Base-by-base conservation (phyloP, 2,888 invertebrate genomes). In the Himalopsyche tibetana region DNA sequence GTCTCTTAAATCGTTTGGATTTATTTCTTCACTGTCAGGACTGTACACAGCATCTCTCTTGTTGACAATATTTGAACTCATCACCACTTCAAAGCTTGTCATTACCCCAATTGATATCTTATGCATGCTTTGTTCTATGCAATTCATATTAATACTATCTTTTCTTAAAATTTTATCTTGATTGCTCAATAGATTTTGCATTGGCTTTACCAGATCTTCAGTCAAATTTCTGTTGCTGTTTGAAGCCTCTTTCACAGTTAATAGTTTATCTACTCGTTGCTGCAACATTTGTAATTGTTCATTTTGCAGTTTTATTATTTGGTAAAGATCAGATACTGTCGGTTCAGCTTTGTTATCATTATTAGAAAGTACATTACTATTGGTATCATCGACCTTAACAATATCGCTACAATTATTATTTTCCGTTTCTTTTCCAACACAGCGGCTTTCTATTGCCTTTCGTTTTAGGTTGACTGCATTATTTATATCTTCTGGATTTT, bases 21-120 rank as follows among this genome's bases (percentile, higher is more conserved):
- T 36, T 74, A 74, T 55, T 55, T 63, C 90, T 89, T 89, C 91
- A 80, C 91, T 91, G 84, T 91, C 90, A 19, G 91, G 90, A 40
- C 90, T 91, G 88, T 91, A 92, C 4, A 92, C 88, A 63, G 91
- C 89, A 87, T 85, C 79, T 63, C 92, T 93, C 89, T 92, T 92
- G 87, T 93, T 93, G 6, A 93, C 92, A 17, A 93, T 90, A 45
- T 93, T 93, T 17, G 93, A 93, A 42, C 93, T 93, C 80, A 92
- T 90, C 0, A 93, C 92, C 90, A 95, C 94, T 91, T 96, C 95
- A 90, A 95, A 95, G 90, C 95, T 95, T 2, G 95, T 95, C 94
- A 95, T 96, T 3, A 96, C 94, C 86, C 95, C 95, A 84, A 96
- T 95, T 0, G 96, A 95, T 89, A 95, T 94, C 91, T 94, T 95